Percentiles rank a stretch among this genome's conserved stretches.
Conservation (phyloP, 2,888 invertebrate species). For the Chorisops tibialis region DNA sequence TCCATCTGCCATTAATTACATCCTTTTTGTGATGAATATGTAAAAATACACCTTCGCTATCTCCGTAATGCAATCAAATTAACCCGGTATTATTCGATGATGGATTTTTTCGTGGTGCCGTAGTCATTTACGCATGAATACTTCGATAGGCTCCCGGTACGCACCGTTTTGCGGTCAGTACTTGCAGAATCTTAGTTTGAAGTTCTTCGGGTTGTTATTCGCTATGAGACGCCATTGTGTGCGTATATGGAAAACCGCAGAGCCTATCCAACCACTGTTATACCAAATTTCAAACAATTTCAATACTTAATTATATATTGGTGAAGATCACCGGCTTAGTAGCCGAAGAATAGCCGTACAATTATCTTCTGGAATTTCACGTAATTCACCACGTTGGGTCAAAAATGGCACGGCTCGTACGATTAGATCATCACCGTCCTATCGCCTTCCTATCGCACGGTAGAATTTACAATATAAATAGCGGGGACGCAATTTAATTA, state of each 20-base stretch:
- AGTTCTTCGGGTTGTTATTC: too few relatives aligned
- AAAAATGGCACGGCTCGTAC: background rate
- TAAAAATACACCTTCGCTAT: slow-evolving; percentile 37
- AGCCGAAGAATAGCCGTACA: background rate
- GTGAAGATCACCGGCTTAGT: background rate
- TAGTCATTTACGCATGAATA: background rate
- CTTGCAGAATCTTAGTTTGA: too few relatives aligned
- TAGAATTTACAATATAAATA: slow-evolving; percentile 7
- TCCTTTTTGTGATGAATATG: slow-evolving; percentile 34
- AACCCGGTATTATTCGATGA: slow-evolving; percentile 32
- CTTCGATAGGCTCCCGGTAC: background rate
- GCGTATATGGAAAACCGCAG: background rate
- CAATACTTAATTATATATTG: too few relatives aligned
- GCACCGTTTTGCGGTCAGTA: too few relatives aligned
- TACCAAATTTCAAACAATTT: too few relatives aligned
- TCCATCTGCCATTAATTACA: slow-evolving; percentile 34
- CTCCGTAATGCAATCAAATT: slow-evolving; percentile 39
- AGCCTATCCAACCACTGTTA: background rate
- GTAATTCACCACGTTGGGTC: slow-evolving; percentile 22
- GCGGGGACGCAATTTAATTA: slow-evolving; percentile 23
- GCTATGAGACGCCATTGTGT: background rate
- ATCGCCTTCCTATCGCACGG: background rate
- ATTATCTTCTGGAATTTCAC: slow-evolving; percentile 28
- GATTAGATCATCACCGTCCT: background rate
- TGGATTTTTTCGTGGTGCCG: slow-evolving; percentile 26